These are phyloP conservation scores for Tiliacea citrago DNA, from an alignment of 2,888 invertebrate species.

Conservation along the genomic window DNA sequence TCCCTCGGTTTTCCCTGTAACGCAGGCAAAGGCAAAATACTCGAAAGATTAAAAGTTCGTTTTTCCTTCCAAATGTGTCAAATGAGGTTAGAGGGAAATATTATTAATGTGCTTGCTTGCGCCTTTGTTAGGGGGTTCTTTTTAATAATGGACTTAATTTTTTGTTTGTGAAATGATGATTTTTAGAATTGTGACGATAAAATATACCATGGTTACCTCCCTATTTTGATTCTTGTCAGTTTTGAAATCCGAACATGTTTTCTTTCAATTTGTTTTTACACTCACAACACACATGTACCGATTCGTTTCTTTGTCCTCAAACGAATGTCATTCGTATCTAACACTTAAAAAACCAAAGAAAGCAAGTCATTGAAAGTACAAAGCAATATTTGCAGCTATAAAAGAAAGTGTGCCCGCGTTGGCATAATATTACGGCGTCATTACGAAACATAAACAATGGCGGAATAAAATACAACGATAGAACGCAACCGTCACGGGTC, in stretches of 20 bases:
- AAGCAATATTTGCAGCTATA: conserved; percentile 62
- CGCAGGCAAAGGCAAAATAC: conserved; percentile 45
- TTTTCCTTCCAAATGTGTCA: conserved; percentile 56
- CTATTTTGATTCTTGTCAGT: conserved; percentile 6
- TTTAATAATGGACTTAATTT: conserved; percentile 26
- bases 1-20: conserved; percentile 51
- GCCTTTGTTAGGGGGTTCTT: conserved; percentile 35
- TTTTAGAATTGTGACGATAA: conserved; percentile 17
- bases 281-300: not conserved
- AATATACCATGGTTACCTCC: conserved; percentile 5
- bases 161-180: conserved; percentile 21
- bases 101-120: conserved; percentile 49
- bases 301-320: conserved; percentile 23
- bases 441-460: conserved; percentile 79
- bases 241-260: not conserved
- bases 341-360: conserved; percentile 41
- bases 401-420: conserved; percentile 75
- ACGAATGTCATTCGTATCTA: conserved; percentile 33
- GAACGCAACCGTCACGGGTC: conserved; percentile 78
- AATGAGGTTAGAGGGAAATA: conserved; percentile 58
- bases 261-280: conserved; percentile 21
- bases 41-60: conserved; percentile 53
- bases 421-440: conserved; percentile 72
- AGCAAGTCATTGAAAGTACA: conserved; percentile 53
- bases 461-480: conserved; percentile 69